Percentiles rank a stretch among this genome's conserved stretches.
These are phyloP conservation scores for Anthopleura sola DNA, from an alignment of 64 coral and sea anemone species.

Conservation along the genomic window DNA sequence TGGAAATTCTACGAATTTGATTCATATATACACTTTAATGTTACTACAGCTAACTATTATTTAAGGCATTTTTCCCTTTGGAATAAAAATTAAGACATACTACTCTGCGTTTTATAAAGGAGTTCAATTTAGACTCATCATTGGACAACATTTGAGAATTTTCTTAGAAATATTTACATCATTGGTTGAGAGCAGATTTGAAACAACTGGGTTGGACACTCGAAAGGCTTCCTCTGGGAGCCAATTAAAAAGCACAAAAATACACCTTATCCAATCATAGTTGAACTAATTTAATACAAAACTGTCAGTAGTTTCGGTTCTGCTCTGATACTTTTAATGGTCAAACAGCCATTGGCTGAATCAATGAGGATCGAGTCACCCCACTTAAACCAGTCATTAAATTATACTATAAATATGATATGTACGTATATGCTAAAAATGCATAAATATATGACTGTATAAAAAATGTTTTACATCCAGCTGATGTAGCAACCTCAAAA, in stretches of 20 bases:
- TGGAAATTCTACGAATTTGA: not conserved
- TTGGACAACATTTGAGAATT: too few relatives aligned
- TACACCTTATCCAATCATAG: not conserved
- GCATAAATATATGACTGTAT: not conserved
- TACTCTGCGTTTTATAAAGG: too few relatives aligned
- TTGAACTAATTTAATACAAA: too few relatives aligned
- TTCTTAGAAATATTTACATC: too few relatives aligned
- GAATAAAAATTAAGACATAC: too few relatives aligned
- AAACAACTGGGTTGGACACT: not conserved
- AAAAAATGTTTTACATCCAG: not conserved
- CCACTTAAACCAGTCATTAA: not conserved
- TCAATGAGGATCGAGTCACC: not conserved
- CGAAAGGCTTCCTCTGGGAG: not conserved
- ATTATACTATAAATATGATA: not conserved
- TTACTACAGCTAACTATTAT: not conserved
- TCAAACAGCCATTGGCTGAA: too few relatives aligned
- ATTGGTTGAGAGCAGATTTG: too few relatives aligned
- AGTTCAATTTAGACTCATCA: too few relatives aligned
- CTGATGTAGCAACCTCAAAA: not conserved
- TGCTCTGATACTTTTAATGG: too few relatives aligned
- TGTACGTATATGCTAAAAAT: not conserved
- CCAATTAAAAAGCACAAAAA: not conserved
- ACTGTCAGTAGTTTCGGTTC: too few relatives aligned
- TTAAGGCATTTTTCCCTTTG: too few relatives aligned
- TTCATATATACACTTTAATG: not conserved